These are phyloP conservation scores for Leptura quadrifasciata DNA, from an alignment of 2,888 invertebrate species.

Conservation along the genomic window DNA sequence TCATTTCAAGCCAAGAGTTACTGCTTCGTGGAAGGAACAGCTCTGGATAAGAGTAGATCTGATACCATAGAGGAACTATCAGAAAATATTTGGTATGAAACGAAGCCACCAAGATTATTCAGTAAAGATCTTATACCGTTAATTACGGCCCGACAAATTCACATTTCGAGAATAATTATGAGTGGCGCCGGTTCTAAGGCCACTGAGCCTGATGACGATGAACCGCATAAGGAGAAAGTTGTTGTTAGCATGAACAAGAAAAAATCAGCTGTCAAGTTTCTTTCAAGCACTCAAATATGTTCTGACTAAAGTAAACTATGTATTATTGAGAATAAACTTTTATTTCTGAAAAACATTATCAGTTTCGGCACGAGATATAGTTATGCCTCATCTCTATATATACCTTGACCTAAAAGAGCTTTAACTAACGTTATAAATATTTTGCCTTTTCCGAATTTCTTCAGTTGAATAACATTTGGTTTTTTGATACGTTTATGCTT, in stretches of 20 bases:
- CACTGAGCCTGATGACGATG: constrained; percentile 31
- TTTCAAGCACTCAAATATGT: constrained; percentile 30
- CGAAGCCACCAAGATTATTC: constrained; percentile 61
- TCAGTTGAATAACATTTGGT: no score
- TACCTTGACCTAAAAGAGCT: no score
- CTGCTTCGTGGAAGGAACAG: constrained; percentile 63
- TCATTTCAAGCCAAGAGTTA: constrained; percentile 55
- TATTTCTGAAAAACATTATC: background rate
- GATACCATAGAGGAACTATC: constrained; percentile 52
- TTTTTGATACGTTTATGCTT: no score
- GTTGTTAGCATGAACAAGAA: constrained; percentile 48
- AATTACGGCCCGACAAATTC: constrained; percentile 65
- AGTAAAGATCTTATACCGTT: constrained; percentile 53
- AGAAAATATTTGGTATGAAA: constrained; percentile 64
- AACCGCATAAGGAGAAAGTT: constrained; percentile 33
- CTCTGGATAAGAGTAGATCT: constrained; percentile 57
- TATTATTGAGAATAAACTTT: background rate
- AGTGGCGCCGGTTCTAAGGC: constrained; percentile 61
- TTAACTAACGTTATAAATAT: no score
- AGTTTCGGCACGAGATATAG: no score
- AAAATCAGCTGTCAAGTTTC: constrained; percentile 55
- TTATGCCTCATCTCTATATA: no score
- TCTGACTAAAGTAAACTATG: background rate
- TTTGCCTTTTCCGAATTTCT: no score
- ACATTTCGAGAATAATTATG: constrained; percentile 62